phyloP scores from a whole-genome alignment of 2,113 vertebrate species.

The Heterocephalus glaber region DNA sequence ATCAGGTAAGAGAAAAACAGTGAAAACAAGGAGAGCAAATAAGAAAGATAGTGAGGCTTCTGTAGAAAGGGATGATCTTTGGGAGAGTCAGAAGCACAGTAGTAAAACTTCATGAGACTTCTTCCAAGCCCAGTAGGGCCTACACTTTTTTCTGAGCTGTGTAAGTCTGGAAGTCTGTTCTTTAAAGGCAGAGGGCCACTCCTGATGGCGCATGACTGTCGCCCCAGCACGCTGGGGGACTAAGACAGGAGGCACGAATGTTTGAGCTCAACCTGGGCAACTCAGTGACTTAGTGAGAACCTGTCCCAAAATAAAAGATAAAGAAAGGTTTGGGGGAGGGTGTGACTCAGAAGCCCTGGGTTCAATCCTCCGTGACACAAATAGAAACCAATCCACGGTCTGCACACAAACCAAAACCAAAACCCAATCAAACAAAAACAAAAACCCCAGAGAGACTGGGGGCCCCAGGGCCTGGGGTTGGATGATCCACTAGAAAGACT shows the following conservation, averaged over 20 bases:
- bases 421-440: neutral
- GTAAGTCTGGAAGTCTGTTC: neutral
- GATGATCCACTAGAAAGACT: neutral
- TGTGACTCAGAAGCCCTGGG: neutral
- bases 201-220: neutral
- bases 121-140: neutral
- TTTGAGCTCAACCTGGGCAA: neutral
- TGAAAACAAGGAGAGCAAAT: neutral
- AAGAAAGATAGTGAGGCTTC: neutral
- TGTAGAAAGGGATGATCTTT: neutral
- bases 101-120: neutral
- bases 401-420: neutral
- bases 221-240: neutral
- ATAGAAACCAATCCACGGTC: neutral
- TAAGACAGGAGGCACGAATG: neutral
- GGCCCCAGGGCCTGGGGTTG: neutral
- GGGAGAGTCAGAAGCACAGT: neutral
- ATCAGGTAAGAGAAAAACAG: neutral
- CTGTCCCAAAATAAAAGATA: neutral
- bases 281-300: neutral
- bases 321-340: neutral
- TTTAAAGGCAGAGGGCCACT: neutral
- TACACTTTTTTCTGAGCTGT: neutral
- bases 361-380: neutral
- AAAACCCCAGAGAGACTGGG: neutral